Evolutionary conservation across 2,797 vertebrate species (phyloP), one percentile per base, ranked within the genome.

Genomic region (Silurus aristotelis): DNA sequence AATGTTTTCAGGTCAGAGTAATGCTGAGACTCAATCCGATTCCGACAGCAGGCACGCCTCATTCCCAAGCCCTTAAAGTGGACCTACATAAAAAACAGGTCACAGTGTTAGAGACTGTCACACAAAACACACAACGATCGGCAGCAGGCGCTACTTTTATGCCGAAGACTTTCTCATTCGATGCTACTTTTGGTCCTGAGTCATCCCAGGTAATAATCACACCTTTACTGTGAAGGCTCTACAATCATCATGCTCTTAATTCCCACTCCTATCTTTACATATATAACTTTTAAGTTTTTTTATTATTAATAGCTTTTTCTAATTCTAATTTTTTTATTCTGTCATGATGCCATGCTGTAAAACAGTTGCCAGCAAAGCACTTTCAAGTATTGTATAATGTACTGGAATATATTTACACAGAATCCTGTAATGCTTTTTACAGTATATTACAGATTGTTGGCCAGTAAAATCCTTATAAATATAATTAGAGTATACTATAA

Each of bases 81-180:
- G 98, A 99, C 89, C 94, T 94, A 0, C 96, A 96, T 82, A 98
- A 96, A 92, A 98, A 95, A 90, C 97, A 98, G 92, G 96, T 99
- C 91, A 98, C 93, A 0, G 85, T 99, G 17, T 93, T 98, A 84
- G 97, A 99, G 64, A 96, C 97, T 0, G 73, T 94, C 81, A 89
- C 92, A 0, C 0, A 95, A 92, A 0, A 93, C 87, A 87, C 95
- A 61, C 95, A 95, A 91, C 96, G 96, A 72, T 94, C 95, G 73
- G 46, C 77, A 43, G 60, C 81, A 0, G 93, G 95, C 86, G 92
- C 88, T 52, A 96, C 94, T 84, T 95, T 95, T 73, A 95, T 94
- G 1, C 95, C 97, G 0, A 99, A 97, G 93, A 97, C 97, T 92
- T 97, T 98, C 90, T 96, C 94, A 88, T 97, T 99, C 13, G 98